These are phyloP conservation scores for Sebastes aleutianus DNA, from an alignment of 2,797 vertebrate species.

Conservation along the genomic window DNA sequence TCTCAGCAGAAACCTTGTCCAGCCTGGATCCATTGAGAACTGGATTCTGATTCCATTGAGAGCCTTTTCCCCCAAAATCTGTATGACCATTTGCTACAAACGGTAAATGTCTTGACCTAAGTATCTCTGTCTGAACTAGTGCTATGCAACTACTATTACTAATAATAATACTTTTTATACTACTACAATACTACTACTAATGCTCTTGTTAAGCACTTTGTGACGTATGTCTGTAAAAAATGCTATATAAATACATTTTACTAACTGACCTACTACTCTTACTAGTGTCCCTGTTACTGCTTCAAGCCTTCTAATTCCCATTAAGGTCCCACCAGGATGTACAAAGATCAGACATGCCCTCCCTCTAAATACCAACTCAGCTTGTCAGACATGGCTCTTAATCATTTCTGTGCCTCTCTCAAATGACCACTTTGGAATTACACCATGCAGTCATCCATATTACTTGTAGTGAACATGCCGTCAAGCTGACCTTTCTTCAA, in stretches of 20 bases:
- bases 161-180: not conserved
- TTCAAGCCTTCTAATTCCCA: not conserved
- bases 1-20: too few relatives aligned
- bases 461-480: conserved; percentile 30
- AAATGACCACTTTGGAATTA: conserved; percentile 34
- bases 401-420: conserved; percentile 22
- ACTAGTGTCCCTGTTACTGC: not conserved
- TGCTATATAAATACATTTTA: not conserved
- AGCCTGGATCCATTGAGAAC: too few relatives aligned
- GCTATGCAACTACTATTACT: not conserved
- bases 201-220: not conserved
- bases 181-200: not conserved
- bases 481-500: conserved; percentile 58
- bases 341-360: not conserved
- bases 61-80: not conserved
- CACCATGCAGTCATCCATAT: conserved; percentile 35
- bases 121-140: not conserved
- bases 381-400: conserved; percentile 19
- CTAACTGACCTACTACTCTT: not conserved
- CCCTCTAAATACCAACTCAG: conserved; percentile 30
- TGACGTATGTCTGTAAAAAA: too few relatives aligned
- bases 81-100: not conserved
- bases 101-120: too few relatives aligned
- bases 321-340: not conserved
- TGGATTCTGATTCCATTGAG: not conserved